Evolutionary conservation across 2,113 vertebrate species (phyloP).

Genomic region (Apeltes quadracus): DNA sequence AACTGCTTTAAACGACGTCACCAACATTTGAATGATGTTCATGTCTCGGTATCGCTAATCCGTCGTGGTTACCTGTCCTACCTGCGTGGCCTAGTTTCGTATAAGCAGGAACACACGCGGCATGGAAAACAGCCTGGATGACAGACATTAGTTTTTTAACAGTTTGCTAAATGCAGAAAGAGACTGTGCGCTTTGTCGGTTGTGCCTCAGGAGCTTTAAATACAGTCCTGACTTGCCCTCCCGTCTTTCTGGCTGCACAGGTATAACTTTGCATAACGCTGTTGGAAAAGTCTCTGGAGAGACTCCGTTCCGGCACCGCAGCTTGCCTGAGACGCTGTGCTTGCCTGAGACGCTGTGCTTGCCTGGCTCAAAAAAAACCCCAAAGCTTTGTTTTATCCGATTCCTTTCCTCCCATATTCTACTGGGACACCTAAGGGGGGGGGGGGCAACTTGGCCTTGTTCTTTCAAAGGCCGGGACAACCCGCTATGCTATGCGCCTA

Average conservation of each 20-base stretch:
- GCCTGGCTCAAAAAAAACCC: slow-evolving; percentile 46
- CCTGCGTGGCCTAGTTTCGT: neutral
- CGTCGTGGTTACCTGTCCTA: neutral
- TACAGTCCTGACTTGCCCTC: slow-evolving; percentile 49
- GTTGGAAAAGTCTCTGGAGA: slow-evolving; percentile 37
- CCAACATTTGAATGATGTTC: slow-evolving; percentile 6
- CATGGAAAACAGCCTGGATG: neutral
- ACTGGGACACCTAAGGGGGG: slow-evolving; percentile 35
- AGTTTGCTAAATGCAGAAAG: slow-evolving; percentile 18
- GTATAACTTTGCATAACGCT: slow-evolving; percentile 33
- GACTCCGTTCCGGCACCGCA: neutral
- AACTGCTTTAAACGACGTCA: neutral
- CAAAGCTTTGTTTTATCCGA: slow-evolving; percentile 13
- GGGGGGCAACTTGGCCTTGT: slow-evolving; percentile 36
- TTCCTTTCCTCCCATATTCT: slow-evolving; percentile 40
- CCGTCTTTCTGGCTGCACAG: slow-evolving; percentile 22
- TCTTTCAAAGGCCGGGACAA: slow-evolving; percentile 46
- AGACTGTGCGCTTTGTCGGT: slow-evolving; percentile 40
- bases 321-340: slow-evolving; percentile 52
- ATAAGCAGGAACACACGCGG: neutral
- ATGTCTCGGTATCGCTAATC: neutral
- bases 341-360: slow-evolving; percentile 55
- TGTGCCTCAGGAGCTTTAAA: slow-evolving; percentile 54
- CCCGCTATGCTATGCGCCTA: slow-evolving; percentile 28
- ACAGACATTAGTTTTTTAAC: neutral